Percentiles rank a stretch among this genome's conserved stretches.
Evolutionary conservation across 2,888 invertebrate genomes (phyloP).

Genomic region (Cerastis leucographa): DNA sequence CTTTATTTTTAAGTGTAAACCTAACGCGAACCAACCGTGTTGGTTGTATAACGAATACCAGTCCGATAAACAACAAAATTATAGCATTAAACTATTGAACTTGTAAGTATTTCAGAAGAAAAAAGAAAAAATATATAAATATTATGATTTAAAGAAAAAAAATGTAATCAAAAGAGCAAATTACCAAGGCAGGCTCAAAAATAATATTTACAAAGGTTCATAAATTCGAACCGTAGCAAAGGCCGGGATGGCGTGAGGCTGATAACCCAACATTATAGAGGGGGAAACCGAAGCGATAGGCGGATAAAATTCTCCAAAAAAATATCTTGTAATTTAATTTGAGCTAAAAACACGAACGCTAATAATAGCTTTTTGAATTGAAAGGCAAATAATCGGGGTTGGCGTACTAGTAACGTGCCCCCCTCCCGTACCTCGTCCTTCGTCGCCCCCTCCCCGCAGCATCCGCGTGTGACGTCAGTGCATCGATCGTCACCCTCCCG

Average conservation of each 20-base stretch:
- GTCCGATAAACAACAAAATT: background rate
- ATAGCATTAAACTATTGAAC: background rate
- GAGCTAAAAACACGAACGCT: slow-evolving; percentile 70
- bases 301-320: slow-evolving; percentile 60
- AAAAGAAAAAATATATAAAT: background rate
- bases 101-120: background rate
- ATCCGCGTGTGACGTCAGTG: slow-evolving; percentile 86
- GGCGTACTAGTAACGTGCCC: slow-evolving; percentile 71
- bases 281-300: slow-evolving; percentile 30
- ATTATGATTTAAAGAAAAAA: background rate
- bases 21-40: background rate
- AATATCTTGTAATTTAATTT: slow-evolving; percentile 70
- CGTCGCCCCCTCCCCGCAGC: slow-evolving; percentile 74
- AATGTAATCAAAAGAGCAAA: background rate
- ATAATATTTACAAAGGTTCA: slow-evolving; percentile 13
- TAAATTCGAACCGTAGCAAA: slow-evolving; percentile 32
- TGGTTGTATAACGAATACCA: background rate
- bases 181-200: background rate
- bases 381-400: slow-evolving; percentile 77
- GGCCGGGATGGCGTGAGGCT: slow-evolving; percentile 24
- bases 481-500: slow-evolving; percentile 84
- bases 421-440: slow-evolving; percentile 62
- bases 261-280: slow-evolving; percentile 55
- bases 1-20: background rate
- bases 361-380: slow-evolving; percentile 81